These are phyloP conservation scores for Tenthredo notha DNA, from an alignment of 2,888 invertebrate genomes.

Conservation along the genomic window DNA sequence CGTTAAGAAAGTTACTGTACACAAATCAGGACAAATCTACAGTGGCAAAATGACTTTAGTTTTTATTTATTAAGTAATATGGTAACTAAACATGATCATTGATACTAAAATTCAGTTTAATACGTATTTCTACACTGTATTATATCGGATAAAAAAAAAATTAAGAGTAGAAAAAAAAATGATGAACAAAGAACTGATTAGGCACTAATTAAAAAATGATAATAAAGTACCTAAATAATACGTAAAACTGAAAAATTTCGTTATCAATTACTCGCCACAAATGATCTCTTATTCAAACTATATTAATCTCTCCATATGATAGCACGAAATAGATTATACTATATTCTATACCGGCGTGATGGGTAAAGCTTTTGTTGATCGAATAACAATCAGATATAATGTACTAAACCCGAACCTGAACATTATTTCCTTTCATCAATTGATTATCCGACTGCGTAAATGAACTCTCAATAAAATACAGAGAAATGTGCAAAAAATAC, in stretches of 20 bases:
- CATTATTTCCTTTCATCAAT: not conserved
- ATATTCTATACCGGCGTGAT: not conserved
- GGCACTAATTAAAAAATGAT: not conserved
- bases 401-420: not conserved
- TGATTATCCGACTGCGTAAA: slow-evolving; percentile 1
- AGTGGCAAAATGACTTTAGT: not conserved
- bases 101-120: not conserved
- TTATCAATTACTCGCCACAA: not conserved
- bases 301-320: not conserved
- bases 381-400: not conserved
- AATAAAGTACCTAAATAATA: slow-evolving; percentile 24
- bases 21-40: not conserved
- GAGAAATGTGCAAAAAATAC: slow-evolving; percentile 34
- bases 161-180: no score
- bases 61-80: not conserved
- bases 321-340: not conserved
- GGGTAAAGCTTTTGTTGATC: not conserved
- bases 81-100: slow-evolving; percentile 6
- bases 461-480: not conserved
- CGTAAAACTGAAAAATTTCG: not conserved
- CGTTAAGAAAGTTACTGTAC: not conserved
- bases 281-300: not conserved
- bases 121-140: not conserved
- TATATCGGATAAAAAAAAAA: not conserved
- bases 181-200: slow-evolving; percentile 3